Conservation (phyloP, 2,113 vertebrate genomes). For the Actenoides lindsayi region DNA sequence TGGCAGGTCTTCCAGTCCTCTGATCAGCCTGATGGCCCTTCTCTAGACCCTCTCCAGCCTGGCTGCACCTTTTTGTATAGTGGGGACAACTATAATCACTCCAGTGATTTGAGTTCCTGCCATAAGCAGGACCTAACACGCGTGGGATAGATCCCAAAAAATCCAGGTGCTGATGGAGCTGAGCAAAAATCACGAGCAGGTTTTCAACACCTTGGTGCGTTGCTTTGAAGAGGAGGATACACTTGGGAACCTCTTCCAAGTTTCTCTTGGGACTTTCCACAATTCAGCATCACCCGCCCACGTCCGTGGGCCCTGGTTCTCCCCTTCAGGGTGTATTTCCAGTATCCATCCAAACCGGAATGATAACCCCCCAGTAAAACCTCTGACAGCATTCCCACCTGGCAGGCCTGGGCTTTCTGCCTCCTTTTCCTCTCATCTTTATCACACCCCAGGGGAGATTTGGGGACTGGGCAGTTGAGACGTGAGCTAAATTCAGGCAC, state of each 20-base stretch:
- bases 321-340: background rate
- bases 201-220: rapidly evolving
- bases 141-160: background rate
- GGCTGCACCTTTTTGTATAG: too few species aligned
- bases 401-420: background rate
- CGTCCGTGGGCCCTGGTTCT: rapidly evolving
- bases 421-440: background rate
- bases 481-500: rapidly evolving
- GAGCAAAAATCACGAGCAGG: rapidly evolving
- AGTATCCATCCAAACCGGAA: background rate
- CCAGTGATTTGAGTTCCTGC: background rate
- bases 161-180: background rate
- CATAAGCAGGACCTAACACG: rapidly evolving
- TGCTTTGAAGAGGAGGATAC: rapidly evolving
- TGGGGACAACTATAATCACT: background rate
- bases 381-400: rapidly evolving
- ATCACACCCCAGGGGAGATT: rapidly evolving
- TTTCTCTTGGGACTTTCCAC: too few species aligned
- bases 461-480: background rate
- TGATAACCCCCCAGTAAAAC: rapidly evolving
- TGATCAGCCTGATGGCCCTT: too few species aligned
- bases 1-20: too few species aligned
- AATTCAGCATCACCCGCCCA: too few species aligned
- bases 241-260: background rate
- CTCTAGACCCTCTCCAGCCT: too few species aligned